Base-by-base conservation (phyloP, 2,888 invertebrate species). In the Cremastinae sp. region DNA sequence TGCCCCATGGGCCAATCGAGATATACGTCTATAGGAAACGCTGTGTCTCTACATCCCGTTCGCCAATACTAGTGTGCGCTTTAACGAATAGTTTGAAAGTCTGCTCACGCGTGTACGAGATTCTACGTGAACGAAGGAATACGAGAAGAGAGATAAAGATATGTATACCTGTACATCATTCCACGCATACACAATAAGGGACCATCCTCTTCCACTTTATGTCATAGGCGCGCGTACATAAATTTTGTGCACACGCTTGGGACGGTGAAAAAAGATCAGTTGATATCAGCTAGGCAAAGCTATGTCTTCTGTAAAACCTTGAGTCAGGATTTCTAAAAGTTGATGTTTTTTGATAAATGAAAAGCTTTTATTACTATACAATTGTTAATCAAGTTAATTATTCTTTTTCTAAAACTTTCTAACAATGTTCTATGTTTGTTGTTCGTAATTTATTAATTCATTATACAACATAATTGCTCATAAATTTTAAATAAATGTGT, bases 1-100 rank as follows among this genome's bases (percentile, higher is more conserved):
- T 85, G 84, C 86, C 84, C 85, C 85, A 84, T 87, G 85, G 86
- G 85, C 86, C 83, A 86, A 76, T 69, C 55, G 22, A 28, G 41
- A 22, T 45, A 45, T 35, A 53, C 41, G 41, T 35, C 9, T 84
- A 85, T 80, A 78, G 78, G 75, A 72, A 80, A 79, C 35, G 56
- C 55, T 45, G 78, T 35, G 10, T 20, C 9, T 56, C 18, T 1
- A 22, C 12, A n/a, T 18, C 14, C 9, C 51, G 10, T 9, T 16
- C 8, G 5, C 18, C 9, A 10, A 78, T 78, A 20, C 16, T 28
- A 8, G 20, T 14, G 51, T 8, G 3, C 39, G 9, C 43, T 12
- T 49, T 9, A 39, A 28, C 51, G 14, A 9, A 35, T 39, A 65
- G 22, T 35, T 58, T 35, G 45, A n/a, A 22, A 72, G 20, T 41